phyloP scores from a whole-genome alignment of 1,140 invertebrate species.

The Mesaphorura yosii region DNA sequence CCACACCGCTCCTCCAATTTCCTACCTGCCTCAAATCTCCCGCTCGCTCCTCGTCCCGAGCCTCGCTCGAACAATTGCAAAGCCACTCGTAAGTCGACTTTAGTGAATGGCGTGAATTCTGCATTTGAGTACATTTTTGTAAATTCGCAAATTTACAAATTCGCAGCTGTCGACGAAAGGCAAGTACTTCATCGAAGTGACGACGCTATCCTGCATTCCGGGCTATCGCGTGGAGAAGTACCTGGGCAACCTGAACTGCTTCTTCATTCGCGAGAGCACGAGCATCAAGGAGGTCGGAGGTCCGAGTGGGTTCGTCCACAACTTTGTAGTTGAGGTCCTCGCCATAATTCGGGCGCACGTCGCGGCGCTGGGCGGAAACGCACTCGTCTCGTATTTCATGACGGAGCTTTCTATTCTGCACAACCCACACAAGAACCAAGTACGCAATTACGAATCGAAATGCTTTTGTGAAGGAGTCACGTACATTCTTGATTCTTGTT shows the following conservation, averaged over 20 bases:
- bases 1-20: neutral
- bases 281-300: slow-evolving; percentile 84
- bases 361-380: slow-evolving; percentile 85
- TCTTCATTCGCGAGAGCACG: slow-evolving; percentile 88
- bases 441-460: slow-evolving; percentile 35
- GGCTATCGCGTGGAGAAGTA: slow-evolving; percentile 70
- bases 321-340: slow-evolving; percentile 79
- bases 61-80: neutral
- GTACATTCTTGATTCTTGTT: neutral
- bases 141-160: too few relatives aligned
- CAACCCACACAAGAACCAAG: slow-evolving; percentile 93
- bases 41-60: neutral
- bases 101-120: too few relatives aligned
- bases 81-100: neutral
- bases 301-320: slow-evolving; percentile 83
- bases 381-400: slow-evolving; percentile 86
- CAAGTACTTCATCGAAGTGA: slow-evolving; percentile 56
- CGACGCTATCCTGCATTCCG: slow-evolving; percentile 66
- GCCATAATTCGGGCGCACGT: slow-evolving; percentile 86
- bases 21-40: neutral
- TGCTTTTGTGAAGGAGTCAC: slow-evolving; percentile 2
- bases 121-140: too few relatives aligned
- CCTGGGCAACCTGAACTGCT: slow-evolving; percentile 85
- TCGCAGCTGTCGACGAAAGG: neutral
- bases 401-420: slow-evolving; percentile 77